Conservation (phyloP, 2,113 vertebrate species). For the Philantomba maxwellii region DNA sequence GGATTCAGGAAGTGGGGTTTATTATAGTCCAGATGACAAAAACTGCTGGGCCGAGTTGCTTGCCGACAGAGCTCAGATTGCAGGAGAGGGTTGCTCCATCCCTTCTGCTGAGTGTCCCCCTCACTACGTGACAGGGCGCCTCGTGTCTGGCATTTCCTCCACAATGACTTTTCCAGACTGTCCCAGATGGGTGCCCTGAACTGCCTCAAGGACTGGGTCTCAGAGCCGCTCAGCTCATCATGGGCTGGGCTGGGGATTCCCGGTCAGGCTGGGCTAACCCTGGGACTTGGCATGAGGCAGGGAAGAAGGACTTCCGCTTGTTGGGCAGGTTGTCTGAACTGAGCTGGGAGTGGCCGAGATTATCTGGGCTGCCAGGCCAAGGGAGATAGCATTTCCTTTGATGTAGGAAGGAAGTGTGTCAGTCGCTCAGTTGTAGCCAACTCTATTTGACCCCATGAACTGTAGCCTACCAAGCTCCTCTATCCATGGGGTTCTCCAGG, state of each 20-base stretch:
- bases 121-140: slow-evolving; percentile 48
- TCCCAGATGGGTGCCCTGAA: neutral
- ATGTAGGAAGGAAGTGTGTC: neutral
- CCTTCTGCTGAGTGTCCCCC: slow-evolving; percentile 62
- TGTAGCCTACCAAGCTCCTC: neutral
- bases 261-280: neutral
- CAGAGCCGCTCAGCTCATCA: rapidly evolving
- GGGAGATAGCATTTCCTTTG: neutral
- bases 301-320: neutral
- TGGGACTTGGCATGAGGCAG: neutral
- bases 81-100: neutral
- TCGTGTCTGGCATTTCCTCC: slow-evolving; percentile 42
- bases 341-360: neutral
- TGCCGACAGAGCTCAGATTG: neutral
- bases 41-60: slow-evolving; percentile 47
- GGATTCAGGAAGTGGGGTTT: slow-evolving; percentile 46
- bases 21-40: slow-evolving; percentile 67
- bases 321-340: neutral
- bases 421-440: neutral
- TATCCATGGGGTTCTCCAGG: neutral
- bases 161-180: slow-evolving; percentile 63
- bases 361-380: neutral
- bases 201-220: neutral
- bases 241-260: neutral
- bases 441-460: neutral